Percentiles rank a stretch among this genome's conserved stretches.
Conservation (phyloP, 2,113 vertebrate genomes). For the Chionis minor region DNA sequence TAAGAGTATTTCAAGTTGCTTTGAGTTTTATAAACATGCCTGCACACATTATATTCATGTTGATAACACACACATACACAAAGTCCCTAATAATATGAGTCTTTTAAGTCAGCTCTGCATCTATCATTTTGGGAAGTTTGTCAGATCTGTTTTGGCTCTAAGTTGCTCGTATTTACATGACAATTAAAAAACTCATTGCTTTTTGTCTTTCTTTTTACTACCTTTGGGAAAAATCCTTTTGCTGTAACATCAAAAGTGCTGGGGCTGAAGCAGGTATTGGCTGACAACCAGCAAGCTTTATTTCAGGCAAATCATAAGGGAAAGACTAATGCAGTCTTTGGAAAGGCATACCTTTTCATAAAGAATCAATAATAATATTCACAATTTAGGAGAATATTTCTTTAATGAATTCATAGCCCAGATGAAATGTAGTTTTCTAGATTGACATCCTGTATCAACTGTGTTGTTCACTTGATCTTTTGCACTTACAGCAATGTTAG, state of each 20-base stretch:
- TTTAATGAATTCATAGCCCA: not conserved
- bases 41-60: not conserved
- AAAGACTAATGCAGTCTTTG: fast-evolving
- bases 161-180: not conserved
- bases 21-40: not conserved
- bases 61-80: not conserved
- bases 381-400: not conserved
- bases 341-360: not conserved
- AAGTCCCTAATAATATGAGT: not conserved
- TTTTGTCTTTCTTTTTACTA: not conserved
- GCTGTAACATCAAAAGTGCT: not conserved
- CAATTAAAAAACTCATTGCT: not conserved
- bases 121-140: not conserved
- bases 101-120: not conserved
- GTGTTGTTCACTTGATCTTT: not conserved
- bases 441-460: not conserved
- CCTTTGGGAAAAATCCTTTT: not conserved
- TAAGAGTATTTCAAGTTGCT: not conserved
- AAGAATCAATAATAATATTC: not conserved
- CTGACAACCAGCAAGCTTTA: not conserved
- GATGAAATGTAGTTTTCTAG: not conserved
- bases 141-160: not conserved
- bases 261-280: not conserved
- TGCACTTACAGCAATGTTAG: not conserved
- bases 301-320: not conserved